phyloP scores from a whole-genome alignment of 2,113 vertebrate species.

The Salminus brasiliensis region DNA sequence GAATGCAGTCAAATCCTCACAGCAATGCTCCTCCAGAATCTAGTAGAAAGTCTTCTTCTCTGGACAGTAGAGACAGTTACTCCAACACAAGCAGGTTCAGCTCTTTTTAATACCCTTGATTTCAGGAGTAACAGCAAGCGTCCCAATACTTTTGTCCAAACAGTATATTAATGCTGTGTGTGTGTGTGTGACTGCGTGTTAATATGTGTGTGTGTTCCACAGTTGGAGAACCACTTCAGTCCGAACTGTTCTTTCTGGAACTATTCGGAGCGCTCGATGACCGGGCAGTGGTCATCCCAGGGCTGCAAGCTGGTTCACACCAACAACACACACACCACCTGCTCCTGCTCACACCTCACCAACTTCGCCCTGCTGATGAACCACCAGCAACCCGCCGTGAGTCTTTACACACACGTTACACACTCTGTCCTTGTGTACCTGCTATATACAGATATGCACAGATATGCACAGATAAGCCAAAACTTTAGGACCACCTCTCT shows the following conservation, averaged over 20 bases:
- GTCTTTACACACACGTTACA: constrained; percentile 40
- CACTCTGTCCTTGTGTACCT: too few species aligned
- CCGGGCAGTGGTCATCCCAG: constrained; percentile 90
- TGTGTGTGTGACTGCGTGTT: neutral
- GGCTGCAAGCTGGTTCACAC: constrained; percentile 88
- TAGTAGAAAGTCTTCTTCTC: too few species aligned
- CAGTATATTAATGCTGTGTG: constrained; percentile 11
- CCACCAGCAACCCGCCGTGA: constrained; percentile 83
- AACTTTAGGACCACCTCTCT: too few species aligned
- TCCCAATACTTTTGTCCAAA: too few species aligned
- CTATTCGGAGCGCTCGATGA: constrained; percentile 86
- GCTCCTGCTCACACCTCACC: constrained; percentile 93
- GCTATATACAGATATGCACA: too few species aligned
- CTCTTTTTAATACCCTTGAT: too few species aligned
- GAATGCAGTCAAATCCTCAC: too few species aligned
- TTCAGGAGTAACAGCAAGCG: too few species aligned
- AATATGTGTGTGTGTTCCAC: constrained; percentile 26
- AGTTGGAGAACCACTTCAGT: constrained; percentile 92
- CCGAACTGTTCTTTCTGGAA: constrained; percentile 97
- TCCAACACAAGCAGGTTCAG: too few species aligned
- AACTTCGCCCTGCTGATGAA: constrained; percentile 93
- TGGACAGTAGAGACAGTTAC: too few species aligned
- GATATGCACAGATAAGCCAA: too few species aligned
- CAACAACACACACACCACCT: constrained; percentile 93
- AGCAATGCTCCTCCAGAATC: too few species aligned